Base-by-base conservation (phyloP, 2,797 vertebrate species). In the Anisognathus igniventris region DNA sequence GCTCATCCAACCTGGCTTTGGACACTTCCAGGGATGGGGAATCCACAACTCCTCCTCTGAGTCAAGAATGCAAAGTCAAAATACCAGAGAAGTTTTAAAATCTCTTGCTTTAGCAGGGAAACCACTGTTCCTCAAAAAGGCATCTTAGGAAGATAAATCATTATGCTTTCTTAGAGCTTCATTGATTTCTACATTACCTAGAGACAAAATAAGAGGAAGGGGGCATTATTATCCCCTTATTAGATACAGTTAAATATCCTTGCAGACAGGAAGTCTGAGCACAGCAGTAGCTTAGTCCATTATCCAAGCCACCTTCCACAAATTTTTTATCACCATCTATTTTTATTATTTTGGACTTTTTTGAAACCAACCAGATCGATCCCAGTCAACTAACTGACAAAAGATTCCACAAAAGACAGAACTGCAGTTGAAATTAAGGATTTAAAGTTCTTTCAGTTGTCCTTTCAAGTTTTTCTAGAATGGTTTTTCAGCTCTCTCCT, bases 201-300 rank as follows among this genome's bases (percentile, higher is more conserved):
- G 76, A 95, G 70, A 91, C 58, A 92, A 95, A 96, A 90, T 44
- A 81, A 86, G 92, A 93, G 95, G 86, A 86, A 93, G n/a, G 79
- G 85, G 73, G 88, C 78, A 92, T 95, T 80, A 95, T 94, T 85
- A 89, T 91, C 81, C 77, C 72, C 87, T 92, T 89, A 93, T 90
- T 95, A 91, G 79, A 90, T 75, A 72, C 21, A 61, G 85, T 70
- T 88, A 72, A 90, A 88, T 54, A 83, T 22, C 79, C 58, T 14
- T 86, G 94, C 79, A 95, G 96, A 90, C 92, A 92, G 93, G 73
- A 94, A 94, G 95, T 95, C 93, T 95, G 90, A 91, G 76, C 86
- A 72, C 62, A 81, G 91, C 75, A 90, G 75, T 71, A 74, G 48
- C 82, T 60, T 7, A 83, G 66, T 88, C 91, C 93, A 96, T 92